Percentiles rank a stretch among this genome's conserved stretches.
These are phyloP conservation scores for Datnioides undecimradiatus DNA, from an alignment of 2,113 vertebrate genomes.

Conservation along the genomic window DNA sequence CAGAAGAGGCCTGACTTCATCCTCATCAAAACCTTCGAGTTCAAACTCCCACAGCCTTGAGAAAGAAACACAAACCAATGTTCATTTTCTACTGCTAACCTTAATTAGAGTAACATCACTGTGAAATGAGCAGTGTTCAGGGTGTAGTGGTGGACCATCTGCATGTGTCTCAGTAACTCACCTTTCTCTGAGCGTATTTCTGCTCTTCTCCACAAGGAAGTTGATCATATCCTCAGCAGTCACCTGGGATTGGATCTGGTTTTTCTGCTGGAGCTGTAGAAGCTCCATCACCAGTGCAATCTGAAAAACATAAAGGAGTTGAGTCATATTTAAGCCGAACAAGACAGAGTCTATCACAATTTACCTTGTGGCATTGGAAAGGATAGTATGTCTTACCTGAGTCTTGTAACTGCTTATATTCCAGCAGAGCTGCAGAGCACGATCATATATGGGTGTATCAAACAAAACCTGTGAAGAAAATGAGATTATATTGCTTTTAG, in stretches of 20 bases:
- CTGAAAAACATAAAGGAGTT: background rate
- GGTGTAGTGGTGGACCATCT: too few species aligned
- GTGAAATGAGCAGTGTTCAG: background rate
- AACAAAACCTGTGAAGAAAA: constrained; percentile 10
- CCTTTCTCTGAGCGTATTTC: background rate
- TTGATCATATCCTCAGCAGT: background rate
- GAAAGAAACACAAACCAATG: background rate
- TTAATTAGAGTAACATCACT: background rate
- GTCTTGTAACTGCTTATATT: background rate
- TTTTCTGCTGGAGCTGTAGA: constrained; percentile 2
- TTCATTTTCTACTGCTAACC: too few species aligned
- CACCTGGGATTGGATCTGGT: background rate
- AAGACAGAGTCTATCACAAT: background rate
- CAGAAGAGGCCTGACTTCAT: background rate
- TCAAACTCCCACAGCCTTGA: constrained; percentile 13
- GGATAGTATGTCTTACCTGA: background rate
- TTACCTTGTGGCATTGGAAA: background rate
- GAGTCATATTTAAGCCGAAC: background rate
- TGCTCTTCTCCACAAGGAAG: background rate
- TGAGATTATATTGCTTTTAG: background rate
- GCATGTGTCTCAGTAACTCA: background rate
- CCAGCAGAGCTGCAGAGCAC: constrained; percentile 5
- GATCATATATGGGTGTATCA: background rate
- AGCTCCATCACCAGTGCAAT: background rate
- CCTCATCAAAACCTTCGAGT: background rate